These are phyloP conservation scores for Eledone cirrhosa DNA, from an alignment of 2,888 invertebrate species.

Conservation along the genomic window DNA sequence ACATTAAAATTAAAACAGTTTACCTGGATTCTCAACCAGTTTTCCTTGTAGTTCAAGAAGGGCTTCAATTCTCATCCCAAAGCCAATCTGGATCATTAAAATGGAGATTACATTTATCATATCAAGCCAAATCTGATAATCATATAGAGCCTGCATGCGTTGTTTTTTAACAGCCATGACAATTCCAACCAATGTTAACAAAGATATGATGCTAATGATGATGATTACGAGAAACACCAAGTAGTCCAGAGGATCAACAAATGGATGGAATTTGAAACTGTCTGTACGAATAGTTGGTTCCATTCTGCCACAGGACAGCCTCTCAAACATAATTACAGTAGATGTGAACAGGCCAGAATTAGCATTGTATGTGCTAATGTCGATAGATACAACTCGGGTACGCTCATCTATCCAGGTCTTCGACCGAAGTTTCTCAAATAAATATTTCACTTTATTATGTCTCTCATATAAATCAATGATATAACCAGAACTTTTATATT, in stretches of 20 bases:
- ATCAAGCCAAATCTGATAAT: not conserved
- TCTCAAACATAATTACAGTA: conserved; percentile 36
- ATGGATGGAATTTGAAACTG: conserved; percentile 42
- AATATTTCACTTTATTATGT: conserved; percentile 29
- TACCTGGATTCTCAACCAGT: not conserved
- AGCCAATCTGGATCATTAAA: not conserved
- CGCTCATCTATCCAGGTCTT: conserved; percentile 41
- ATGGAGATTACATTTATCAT: not conserved
- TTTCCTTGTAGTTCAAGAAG: not conserved
- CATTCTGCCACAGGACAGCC: conserved; percentile 33
- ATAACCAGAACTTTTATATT: conserved; percentile 38
- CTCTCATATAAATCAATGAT: conserved; percentile 33
- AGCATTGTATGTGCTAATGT: conserved; percentile 37
- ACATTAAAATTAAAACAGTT: not conserved
- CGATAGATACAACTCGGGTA: conserved; percentile 40
- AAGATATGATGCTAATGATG: conserved; percentile 30
- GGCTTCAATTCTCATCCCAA: not conserved
- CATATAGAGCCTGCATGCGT: not conserved
- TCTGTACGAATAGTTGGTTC: conserved; percentile 9
- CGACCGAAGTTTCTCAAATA: conserved; percentile 25
- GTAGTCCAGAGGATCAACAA: conserved; percentile 41
- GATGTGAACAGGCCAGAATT: conserved; percentile 37
- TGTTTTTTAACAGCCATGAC: not conserved
- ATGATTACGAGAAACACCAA: conserved; percentile 39
- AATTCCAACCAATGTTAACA: conserved; percentile 27